phyloP scores from a whole-genome alignment of 2,888 invertebrate species.

The Corythucha ciliata region DNA sequence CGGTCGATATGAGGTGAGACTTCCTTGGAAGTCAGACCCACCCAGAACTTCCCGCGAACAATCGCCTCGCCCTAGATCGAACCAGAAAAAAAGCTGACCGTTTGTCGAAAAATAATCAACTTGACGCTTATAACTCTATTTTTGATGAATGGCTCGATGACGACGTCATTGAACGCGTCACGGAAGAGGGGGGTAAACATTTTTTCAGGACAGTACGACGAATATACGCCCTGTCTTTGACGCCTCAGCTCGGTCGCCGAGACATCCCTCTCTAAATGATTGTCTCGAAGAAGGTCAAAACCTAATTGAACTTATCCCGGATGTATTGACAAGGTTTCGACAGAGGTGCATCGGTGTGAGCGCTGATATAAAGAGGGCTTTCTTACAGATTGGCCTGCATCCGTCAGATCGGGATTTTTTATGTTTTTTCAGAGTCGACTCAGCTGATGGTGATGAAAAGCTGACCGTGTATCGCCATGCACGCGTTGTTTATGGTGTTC shows the following conservation, averaged over 20 bases:
- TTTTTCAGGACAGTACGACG: slow-evolving; percentile 23
- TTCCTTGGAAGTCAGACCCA: slow-evolving; percentile 39
- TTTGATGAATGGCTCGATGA: slow-evolving; percentile 35
- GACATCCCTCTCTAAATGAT: too few relatives aligned
- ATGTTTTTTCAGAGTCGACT: slow-evolving; percentile 37
- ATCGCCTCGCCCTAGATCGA: too few relatives aligned
- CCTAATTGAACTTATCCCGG: too few relatives aligned
- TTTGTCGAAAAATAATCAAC: too few relatives aligned
- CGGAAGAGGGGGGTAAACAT: slow-evolving; percentile 19
- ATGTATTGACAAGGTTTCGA: not conserved
- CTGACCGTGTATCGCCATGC: slow-evolving; percentile 15
- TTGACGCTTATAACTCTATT: slow-evolving; percentile 34
- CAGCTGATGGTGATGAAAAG: not conserved
- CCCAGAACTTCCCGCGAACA: too few relatives aligned
- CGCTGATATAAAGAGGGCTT: slow-evolving; percentile 33
- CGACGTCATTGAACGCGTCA: slow-evolving; percentile 36
- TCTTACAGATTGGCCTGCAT: slow-evolving; percentile 23
- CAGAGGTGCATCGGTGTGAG: not conserved
- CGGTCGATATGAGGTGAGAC: slow-evolving; percentile 37
- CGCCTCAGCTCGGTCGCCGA: slow-evolving; percentile 29
- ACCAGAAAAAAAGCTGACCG: too few relatives aligned
- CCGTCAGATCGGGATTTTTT: slow-evolving; percentile 35
- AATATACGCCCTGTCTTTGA: slow-evolving; percentile 32
- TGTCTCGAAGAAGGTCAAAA: too few relatives aligned
- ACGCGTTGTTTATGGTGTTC: slow-evolving; percentile 22